Evolutionary conservation across 1,140 invertebrate genomes (phyloP), one percentile per base, ranked within the genome.

Genomic region (Galendromus occidentalis): DNA sequence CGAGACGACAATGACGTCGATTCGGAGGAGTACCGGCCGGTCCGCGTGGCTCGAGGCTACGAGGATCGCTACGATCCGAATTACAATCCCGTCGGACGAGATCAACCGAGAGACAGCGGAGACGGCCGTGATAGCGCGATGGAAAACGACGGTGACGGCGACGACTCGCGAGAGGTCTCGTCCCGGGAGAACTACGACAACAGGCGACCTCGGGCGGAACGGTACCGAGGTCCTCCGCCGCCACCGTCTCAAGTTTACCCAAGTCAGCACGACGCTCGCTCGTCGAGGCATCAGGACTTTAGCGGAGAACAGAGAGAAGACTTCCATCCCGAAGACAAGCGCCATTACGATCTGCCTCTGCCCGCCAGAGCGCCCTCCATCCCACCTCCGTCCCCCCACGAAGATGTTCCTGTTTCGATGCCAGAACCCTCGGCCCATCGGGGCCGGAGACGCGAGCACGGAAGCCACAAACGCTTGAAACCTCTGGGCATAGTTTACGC

Each of bases 1-100:
- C n/a, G 22, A 59, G 33, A 59, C 22, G 51, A 59, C 51, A 59
- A 59, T 59, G 51, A 59, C 22, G 51, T 59, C 22, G 51, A 59
- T 9, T 59, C 51, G 14, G 51, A 59, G 25, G 51, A 59, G 51
- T 59, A 18, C 20, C 51, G 20, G 9, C 51, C 51, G 14, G 51
- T 59, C 14, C 51, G 51, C 2, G 51, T 59, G 2, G 51, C 51
- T 2, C 25, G 22, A 9, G 51, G 51, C 22, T 59, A 59, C 51
- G 51, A 59, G 22, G 51, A 59, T 22, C 51, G 51, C 9, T 59
- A 18, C 51, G 51, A 59, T 59, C 14, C 51, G 2, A 59, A 59
- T 9, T 59, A 59, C 33, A 59, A 59, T 33, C 51, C 51, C 6
- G 51, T 33, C 14, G 51, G 14, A 4, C n/a, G 9, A 59, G 51